phyloP scores from a whole-genome alignment of 2,113 vertebrate species.

The Cyphomyrus plagiostoma region DNA sequence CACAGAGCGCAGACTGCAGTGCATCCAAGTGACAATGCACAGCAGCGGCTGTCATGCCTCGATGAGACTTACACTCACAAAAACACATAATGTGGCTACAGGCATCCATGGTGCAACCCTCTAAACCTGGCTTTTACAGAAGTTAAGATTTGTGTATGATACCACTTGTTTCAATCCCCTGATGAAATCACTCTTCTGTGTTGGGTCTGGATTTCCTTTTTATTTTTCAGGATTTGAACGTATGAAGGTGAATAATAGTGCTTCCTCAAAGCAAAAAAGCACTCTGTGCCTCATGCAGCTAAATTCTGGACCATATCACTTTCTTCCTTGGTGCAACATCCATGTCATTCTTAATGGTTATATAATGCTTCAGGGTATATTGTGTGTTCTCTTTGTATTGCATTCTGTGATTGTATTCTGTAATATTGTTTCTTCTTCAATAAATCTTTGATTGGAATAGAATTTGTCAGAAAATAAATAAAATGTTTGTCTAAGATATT shows the following conservation, averaged over 20 bases:
- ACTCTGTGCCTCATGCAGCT: constrained; percentile 45
- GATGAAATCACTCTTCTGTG: not conserved
- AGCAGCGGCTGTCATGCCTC: constrained; percentile 51
- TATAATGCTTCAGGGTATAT: not conserved
- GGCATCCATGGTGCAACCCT: not conserved
- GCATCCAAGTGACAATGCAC: constrained; percentile 36
- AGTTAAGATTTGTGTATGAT: not conserved
- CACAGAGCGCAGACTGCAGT: constrained; percentile 47
- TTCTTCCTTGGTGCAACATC: not conserved
- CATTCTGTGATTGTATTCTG: not conserved
- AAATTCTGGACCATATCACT: constrained; percentile 16
- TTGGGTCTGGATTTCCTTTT: constrained; percentile 16
- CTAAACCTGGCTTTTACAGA: not conserved
- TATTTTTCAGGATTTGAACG: constrained; percentile 54
- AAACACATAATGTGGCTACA: constrained; percentile 5
- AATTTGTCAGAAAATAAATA: not conserved
- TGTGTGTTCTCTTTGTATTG: not conserved
- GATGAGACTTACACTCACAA: constrained; percentile 38
- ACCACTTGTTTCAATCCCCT: not conserved
- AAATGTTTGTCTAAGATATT: not conserved
- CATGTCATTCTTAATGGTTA: not conserved
- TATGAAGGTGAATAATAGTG: constrained; percentile 46
- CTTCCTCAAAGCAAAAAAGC: constrained; percentile 60
- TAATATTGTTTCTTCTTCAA: not conserved
- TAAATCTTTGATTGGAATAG: not conserved